Evolutionary conservation across 1,140 invertebrate genomes (phyloP).

Genomic region (Lepidurus packardi): DNA sequence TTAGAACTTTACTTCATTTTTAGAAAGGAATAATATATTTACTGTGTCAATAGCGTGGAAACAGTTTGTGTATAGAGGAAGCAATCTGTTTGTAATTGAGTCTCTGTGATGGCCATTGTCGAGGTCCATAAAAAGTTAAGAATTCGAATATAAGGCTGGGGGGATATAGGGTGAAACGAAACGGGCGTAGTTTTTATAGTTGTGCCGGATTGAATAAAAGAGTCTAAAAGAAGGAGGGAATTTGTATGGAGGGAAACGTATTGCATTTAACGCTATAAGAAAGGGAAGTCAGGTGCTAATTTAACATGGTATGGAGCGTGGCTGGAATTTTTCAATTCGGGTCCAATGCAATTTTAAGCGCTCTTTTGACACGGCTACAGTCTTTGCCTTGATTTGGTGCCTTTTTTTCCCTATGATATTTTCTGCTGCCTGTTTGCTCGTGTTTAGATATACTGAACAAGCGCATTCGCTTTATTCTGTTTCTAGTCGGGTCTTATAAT

Average conservation of each 20-base stretch:
- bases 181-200: neutral
- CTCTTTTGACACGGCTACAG: neutral
- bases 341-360: constrained; percentile 19
- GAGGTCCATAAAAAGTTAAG: constrained; percentile 10
- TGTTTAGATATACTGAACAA: constrained; percentile 19
- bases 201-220: neutral
- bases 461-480: constrained; percentile 11
- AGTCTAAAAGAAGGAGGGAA: neutral
- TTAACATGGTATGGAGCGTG: neutral
- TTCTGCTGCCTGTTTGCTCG: neutral
- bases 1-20: no score
- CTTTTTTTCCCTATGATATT: neutral
- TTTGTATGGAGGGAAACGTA: constrained; percentile 8
- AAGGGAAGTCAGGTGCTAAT: constrained; percentile 14
- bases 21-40: no score
- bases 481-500: neutral
- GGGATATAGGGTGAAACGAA: neutral
- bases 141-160: neutral
- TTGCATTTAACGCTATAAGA: neutral
- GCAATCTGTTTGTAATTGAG: neutral
- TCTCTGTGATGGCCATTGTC: neutral
- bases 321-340: constrained; percentile 8
- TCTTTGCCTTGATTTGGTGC: neutral
- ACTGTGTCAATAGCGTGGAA: neutral
- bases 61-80: neutral